Base-by-base conservation (phyloP, 2,113 vertebrate species). In the Uria lomvia region DNA sequence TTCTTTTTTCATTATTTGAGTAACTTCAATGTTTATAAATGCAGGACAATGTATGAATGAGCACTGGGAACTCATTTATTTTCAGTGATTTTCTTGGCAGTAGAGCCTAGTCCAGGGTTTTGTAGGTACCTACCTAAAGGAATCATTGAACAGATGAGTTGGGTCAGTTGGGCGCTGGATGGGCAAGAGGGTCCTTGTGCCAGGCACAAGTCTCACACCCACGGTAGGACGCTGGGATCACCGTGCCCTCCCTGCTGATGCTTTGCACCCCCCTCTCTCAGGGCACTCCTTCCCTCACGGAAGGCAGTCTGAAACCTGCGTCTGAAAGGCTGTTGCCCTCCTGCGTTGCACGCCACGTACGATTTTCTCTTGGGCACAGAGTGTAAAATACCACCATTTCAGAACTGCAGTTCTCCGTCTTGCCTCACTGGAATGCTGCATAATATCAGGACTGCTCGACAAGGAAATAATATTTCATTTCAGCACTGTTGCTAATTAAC, bases 401-500 rank as follows among this genome's bases (percentile, higher is more conserved):
- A 81, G 83, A 75, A 84, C 1, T 60, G 26, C 6, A n/a, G 45
- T 15, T 90, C 32, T 91, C 78, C 4, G 3, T 27, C 53, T 60
- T 72, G 40, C 60, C 56, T 70, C 1, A 0, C 86, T 67, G 75
- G 62, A 76, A 82, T 87, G 66, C 70, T 90, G 4, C 15, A 19
- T 77, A 82, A 21, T 76, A 79, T 38, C 77, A 70, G 32, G 45
- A 92, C 9, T 2, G 1, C 70, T 59, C 67, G 66, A 76, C 58
- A 83, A 85, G 92, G 77, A 90, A 82, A 66, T 76, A 91, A 26
- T 91, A 79, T 73, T 89, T 92, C 34, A 70, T 66, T 59, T 90
- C 77, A 73, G 29, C 66, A 74, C 49, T 66, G 26, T 79, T 86
- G 66, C 70, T 94, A 83, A 94, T 95, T 94, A 81, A 68, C 0